phyloP scores from a whole-genome alignment of 2,113 vertebrate genomes.

The Silurus glanis region DNA sequence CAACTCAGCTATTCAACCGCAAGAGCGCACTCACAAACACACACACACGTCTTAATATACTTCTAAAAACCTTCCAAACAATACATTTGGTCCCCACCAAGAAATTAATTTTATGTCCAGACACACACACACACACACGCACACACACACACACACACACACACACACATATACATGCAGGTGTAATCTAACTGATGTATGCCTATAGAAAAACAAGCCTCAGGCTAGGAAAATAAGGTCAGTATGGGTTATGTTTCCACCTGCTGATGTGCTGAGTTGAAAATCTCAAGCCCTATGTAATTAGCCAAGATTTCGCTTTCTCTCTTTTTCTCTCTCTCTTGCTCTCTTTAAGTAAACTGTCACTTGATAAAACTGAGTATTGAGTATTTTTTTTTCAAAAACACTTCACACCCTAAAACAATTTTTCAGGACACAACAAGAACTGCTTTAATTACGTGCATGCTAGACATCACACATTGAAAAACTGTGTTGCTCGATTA shows the following conservation, averaged over 20 bases:
- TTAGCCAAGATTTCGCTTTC: conserved; percentile 30
- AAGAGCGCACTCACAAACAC: background rate
- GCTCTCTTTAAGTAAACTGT: background rate
- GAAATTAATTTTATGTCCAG: background rate
- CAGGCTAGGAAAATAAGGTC: conserved; percentile 43
- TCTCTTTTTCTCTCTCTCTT: background rate
- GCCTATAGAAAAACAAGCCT: conserved; percentile 20
- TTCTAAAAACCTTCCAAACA: background rate
- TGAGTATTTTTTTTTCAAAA: background rate
- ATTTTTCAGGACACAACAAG: conserved; percentile 23
- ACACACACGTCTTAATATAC: background rate
- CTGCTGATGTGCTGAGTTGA: conserved; percentile 36
- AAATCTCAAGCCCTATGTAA: conserved; percentile 35
- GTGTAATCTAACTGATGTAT: conserved; percentile 5
- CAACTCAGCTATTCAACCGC: conserved; percentile 1
- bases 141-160: background rate
- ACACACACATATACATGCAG: background rate
- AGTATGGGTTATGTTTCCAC: conserved; percentile 45
- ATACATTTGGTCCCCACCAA: background rate
- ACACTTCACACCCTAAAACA: background rate
- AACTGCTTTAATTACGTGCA: background rate
- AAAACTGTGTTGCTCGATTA: background rate
- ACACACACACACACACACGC: conserved; percentile 19
- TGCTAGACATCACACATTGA: background rate
- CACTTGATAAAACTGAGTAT: background rate